Evolutionary conservation across 2,888 invertebrate genomes (phyloP), one percentile per base, ranked within the genome.

Genomic region (Nomada ruficornis): DNA sequence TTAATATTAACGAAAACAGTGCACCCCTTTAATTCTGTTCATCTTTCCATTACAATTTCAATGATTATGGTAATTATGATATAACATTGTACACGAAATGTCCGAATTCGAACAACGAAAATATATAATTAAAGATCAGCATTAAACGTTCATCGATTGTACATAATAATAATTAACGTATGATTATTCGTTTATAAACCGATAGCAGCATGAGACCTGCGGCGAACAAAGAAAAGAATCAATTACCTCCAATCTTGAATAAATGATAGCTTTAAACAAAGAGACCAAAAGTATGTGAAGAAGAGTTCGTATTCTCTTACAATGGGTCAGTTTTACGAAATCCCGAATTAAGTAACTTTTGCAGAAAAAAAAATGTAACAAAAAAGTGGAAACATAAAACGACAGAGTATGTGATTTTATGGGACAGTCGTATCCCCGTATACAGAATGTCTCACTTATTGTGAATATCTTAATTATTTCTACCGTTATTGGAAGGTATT

Each of bases 191-290:
- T 13, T 20, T 71, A 47, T 29, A 55, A 74, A 29, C 20, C 54
- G 67, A 74, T 64, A n/a, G 26, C 70, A 73, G 83, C 79, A 68
- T 80, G 86, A 82, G 77, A 59, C 72, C 78, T 68, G 77, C 77
- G 20, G 13, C 26, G 20, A 67, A 75, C 62, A 23, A 29, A 71
- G 26, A 54, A 42, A 36, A 60, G 60, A 78, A 77, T 73, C 65
- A 72, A 88, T 88, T 84, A 87, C 78, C 77, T 82, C 84, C 76
- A 67, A 69, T 70, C 69, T 62, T 80, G 75, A 73, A 83, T 83
- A 86, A 36, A 85, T 83, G 73, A 83, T 89, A 90, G 90, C 89
- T 89, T 90, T 91, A 91, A 90, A 87, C 74, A 47, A 89, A 82
- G 88, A 90, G 90, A 90, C 90, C 91, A 91, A 91, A 75, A 7